Percentiles rank a stretch among this genome's conserved stretches.
phyloP scores from a whole-genome alignment of 1,140 invertebrate species.

The Pachypsylla venusta region DNA sequence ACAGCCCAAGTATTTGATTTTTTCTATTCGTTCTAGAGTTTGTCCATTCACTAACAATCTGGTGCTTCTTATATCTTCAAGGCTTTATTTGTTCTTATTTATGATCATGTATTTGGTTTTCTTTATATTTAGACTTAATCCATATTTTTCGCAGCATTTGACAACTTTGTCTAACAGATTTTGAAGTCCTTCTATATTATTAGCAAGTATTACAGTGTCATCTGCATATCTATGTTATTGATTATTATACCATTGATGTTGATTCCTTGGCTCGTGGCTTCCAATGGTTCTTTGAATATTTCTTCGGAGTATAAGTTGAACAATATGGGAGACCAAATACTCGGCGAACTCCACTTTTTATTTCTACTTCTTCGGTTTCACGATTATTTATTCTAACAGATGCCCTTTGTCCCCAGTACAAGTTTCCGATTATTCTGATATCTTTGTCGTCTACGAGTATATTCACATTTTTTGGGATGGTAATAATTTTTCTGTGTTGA shows the following conservation, averaged over 20 bases:
- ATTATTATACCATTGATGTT: constrained; percentile 10
- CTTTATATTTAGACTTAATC: background rate
- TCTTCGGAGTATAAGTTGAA: constrained; percentile 26
- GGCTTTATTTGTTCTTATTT: no score
- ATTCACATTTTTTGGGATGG: constrained; percentile 15
- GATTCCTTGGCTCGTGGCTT: constrained; percentile 8
- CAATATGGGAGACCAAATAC: constrained; percentile 25
- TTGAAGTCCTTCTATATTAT: background rate
- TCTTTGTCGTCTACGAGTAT: constrained; percentile 9
- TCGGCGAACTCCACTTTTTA: constrained; percentile 22
- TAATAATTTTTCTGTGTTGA: constrained; percentile 13
- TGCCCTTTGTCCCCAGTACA: background rate
- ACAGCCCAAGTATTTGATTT: background rate
- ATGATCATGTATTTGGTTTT: constrained; percentile 1
- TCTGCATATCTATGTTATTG: constrained; percentile 18
- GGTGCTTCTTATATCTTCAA: background rate
- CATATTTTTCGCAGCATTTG: background rate
- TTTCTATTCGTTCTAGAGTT: background rate
- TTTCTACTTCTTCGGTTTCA: background rate
- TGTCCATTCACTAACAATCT: background rate
- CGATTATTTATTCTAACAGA: background rate
- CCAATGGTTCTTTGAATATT: constrained; percentile 16
- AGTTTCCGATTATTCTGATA: background rate
- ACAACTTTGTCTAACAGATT: background rate
- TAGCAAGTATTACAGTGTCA: constrained; percentile 16